These are phyloP conservation scores for Lithophane ornitopus DNA, from an alignment of 2,888 invertebrate genomes.

Conservation along the genomic window DNA sequence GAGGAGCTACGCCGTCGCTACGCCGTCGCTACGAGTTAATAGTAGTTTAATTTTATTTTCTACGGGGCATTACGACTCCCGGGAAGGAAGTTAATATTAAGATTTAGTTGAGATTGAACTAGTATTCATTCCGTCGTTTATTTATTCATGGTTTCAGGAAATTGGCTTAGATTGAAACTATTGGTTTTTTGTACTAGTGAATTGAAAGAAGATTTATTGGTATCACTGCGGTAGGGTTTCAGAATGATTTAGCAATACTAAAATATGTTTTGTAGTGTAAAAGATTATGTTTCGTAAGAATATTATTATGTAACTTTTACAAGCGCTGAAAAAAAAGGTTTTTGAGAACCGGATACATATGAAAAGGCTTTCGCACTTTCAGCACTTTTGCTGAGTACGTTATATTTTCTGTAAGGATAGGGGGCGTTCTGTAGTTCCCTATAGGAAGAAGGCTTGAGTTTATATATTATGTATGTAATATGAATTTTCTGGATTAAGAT, in stretches of 20 bases:
- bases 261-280: background rate
- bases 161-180: conserved; percentile 25
- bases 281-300: background rate
- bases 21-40: conserved; percentile 66
- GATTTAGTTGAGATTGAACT: conserved; percentile 41
- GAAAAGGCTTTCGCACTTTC: background rate
- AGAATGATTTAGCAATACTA: background rate
- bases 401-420: too few species aligned
- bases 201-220: background rate
- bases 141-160: conserved; percentile 33
- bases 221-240: background rate
- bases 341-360: too few species aligned
- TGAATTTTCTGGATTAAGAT: too few species aligned
- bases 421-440: too few species aligned
- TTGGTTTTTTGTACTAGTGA: background rate
- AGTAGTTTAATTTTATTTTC: conserved; percentile 64
- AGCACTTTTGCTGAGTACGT: background rate
- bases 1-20: conserved; percentile 57
- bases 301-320: background rate
- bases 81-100: conserved; percentile 32
- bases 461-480: too few species aligned
- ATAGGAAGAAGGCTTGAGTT: too few species aligned
- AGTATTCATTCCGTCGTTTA: conserved; percentile 25
- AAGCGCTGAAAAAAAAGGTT: too few species aligned
- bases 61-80: conserved; percentile 37